Conservation (phyloP, 2,113 vertebrate species). For the Triplophysa dalaica region DNA sequence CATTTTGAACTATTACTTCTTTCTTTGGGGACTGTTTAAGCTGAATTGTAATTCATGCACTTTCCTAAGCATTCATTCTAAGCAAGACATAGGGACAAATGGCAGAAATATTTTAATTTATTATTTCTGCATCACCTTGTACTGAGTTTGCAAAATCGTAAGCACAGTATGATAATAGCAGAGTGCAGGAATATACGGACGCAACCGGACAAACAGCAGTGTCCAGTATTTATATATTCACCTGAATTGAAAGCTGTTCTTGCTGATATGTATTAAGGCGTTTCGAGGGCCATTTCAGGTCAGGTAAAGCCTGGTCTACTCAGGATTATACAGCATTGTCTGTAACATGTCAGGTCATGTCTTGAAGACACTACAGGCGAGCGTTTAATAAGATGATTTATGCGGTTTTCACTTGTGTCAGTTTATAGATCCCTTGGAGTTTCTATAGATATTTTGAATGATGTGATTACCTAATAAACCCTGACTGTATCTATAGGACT, state of each 20-base stretch:
- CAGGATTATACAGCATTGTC: conserved; percentile 9
- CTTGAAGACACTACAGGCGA: conserved; percentile 9
- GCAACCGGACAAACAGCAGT: background rate
- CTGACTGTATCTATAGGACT: background rate
- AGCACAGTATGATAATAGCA: background rate
- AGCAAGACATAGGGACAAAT: too few species aligned
- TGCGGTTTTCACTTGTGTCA: background rate
- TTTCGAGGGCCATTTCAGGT: background rate
- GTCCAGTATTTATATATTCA: background rate
- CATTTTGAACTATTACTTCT: too few species aligned
- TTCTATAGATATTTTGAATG: too few species aligned
- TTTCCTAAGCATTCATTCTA: too few species aligned
- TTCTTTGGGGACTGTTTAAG: too few species aligned
- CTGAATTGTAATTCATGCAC: too few species aligned
- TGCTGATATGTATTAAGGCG: background rate
- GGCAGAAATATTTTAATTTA: too few species aligned
- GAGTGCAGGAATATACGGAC: background rate
- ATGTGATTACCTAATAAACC: too few species aligned
- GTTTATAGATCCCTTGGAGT: background rate
- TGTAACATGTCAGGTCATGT: conserved; percentile 3
- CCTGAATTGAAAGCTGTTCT: background rate
- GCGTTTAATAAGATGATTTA: conserved; percentile 8
- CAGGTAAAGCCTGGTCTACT: background rate
- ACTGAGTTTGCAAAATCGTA: background rate
- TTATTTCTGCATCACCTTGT: too few species aligned